phyloP scores from a whole-genome alignment of 1,140 invertebrate genomes.

The Tetragonula clypearis region DNA sequence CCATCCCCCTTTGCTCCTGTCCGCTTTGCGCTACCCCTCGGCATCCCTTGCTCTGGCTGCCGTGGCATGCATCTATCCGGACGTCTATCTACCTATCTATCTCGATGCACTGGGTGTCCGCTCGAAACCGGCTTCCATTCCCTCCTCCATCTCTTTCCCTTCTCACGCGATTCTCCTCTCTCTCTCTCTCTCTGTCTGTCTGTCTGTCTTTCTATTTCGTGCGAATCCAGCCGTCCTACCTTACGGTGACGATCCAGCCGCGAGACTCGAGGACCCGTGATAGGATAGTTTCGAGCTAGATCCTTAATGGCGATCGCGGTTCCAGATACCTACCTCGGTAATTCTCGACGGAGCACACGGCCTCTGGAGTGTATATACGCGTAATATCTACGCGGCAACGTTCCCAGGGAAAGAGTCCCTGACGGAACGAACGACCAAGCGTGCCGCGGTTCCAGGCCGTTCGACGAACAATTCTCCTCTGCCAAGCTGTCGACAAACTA shows the following conservation, averaged over 20 bases:
- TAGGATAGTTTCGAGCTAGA: slow-evolving; percentile 24
- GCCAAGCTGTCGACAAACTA: neutral
- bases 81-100: slow-evolving; percentile 74
- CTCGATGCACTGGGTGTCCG: slow-evolving; percentile 74
- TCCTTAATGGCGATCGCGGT: slow-evolving; percentile 45
- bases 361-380: neutral
- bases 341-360: slow-evolving; percentile 27
- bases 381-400: neutral
- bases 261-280: neutral
- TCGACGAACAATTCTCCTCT: neutral
- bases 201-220: neutral
- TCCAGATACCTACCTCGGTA: slow-evolving; percentile 24
- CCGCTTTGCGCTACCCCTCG: slow-evolving; percentile 51
- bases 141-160: slow-evolving; percentile 23
- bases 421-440: no score
- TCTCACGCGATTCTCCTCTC: slow-evolving; percentile 17
- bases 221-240: neutral
- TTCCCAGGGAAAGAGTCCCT: neutral
- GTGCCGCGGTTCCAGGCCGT: no score
- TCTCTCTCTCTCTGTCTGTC: neutral
- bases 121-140: slow-evolving; percentile 62
- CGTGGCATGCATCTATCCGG: slow-evolving; percentile 72
- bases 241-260: neutral
- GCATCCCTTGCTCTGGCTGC: slow-evolving; percentile 62
- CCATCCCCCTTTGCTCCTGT: slow-evolving; percentile 19